Percentiles rank a stretch among this genome's conserved stretches.
Evolutionary conservation across 1,140 invertebrate genomes (phyloP).

Genomic region (Halesus radiatus): DNA sequence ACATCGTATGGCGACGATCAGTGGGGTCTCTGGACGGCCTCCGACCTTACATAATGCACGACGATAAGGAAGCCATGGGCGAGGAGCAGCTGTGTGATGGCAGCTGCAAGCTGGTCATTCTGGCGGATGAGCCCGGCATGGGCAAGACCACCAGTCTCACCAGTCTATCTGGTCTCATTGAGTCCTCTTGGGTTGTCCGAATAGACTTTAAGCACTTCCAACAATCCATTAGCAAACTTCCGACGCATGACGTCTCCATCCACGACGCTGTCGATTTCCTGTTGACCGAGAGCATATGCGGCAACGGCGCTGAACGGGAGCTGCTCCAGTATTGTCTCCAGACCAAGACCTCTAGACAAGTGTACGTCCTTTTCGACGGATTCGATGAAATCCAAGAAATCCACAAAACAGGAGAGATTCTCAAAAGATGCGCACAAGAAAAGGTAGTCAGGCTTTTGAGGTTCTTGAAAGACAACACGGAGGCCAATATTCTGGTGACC

Average conservation of each 20-base stretch:
- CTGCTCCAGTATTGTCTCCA: background rate
- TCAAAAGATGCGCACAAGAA: background rate
- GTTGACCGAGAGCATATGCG: background rate
- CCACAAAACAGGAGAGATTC: background rate
- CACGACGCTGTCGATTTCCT: background rate
- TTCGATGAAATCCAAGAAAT: slow-evolving; percentile 25
- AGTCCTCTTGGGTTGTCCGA: background rate
- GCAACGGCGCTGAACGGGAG: background rate
- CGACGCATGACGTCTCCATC: background rate
- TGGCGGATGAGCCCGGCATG: slow-evolving; percentile 7
- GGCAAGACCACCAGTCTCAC: slow-evolving; percentile 9
- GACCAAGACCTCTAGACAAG: background rate
- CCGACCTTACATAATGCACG: background rate
- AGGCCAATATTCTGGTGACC: background rate
- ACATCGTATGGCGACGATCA: background rate
- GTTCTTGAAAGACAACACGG: slow-evolving; percentile 1
- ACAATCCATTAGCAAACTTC: background rate
- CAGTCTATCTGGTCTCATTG: background rate
- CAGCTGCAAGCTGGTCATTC: background rate
- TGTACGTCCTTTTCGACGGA: background rate
- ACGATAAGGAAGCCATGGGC: background rate
- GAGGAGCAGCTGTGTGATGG: background rate
- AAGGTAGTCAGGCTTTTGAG: slow-evolving; percentile 1
- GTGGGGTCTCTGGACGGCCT: background rate
- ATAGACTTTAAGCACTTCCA: slow-evolving; percentile 1